A percentile compares a stretch with the other conserved stretches of the same genome.
phyloP scores from a whole-genome alignment of 1,140 invertebrate genomes.

The Conopomorpha cramerella region DNA sequence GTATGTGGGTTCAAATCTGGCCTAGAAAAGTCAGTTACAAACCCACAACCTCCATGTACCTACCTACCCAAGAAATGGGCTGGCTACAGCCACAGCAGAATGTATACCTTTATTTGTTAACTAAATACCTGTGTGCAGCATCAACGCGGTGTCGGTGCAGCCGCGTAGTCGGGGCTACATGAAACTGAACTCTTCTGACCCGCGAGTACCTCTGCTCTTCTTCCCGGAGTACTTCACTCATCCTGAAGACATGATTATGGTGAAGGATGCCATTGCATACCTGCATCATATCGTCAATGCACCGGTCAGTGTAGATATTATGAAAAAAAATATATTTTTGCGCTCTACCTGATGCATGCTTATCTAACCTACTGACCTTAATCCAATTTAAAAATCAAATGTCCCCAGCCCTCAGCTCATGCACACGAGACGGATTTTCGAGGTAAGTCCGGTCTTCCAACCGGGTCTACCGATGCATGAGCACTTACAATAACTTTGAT shows the following conservation, averaged over 20 bases:
- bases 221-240: slow-evolving; percentile 79
- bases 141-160: slow-evolving; percentile 67
- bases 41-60: no score
- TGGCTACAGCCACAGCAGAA: background rate
- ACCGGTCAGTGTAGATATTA: slow-evolving; percentile 31
- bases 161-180: slow-evolving; percentile 35
- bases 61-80: background rate
- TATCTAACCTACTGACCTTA: no score
- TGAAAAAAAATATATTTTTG: no score
- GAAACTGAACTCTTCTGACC: slow-evolving; percentile 34
- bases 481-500: background rate
- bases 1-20: no score
- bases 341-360: no score
- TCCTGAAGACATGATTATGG: slow-evolving; percentile 68
- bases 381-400: background rate
- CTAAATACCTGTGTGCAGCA: slow-evolving; percentile 28
- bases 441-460: no score
- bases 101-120: background rate
- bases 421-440: no score
- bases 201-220: slow-evolving; percentile 73
- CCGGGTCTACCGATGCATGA: no score
- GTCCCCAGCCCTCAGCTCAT: no score
- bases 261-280: slow-evolving; percentile 75
- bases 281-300: slow-evolving; percentile 66
- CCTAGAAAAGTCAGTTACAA: no score